Conservation (phyloP, 2,113 vertebrate species). For the Caracal caracal region DNA sequence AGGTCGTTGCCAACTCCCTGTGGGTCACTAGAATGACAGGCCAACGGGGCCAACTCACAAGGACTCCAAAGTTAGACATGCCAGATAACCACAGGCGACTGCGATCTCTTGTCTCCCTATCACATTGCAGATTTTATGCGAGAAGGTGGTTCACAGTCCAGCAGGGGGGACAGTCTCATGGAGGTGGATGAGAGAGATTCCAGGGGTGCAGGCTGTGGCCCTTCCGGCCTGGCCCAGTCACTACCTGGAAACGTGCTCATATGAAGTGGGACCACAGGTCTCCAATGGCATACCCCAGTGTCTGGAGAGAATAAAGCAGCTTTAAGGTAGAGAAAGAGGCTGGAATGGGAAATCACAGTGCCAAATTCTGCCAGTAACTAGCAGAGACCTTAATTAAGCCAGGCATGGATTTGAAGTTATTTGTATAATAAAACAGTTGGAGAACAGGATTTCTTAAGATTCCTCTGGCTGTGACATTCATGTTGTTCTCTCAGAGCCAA, state of each 20-base stretch:
- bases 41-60: background rate
- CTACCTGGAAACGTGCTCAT: background rate
- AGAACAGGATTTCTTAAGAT: background rate
- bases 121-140: background rate
- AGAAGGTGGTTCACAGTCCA: background rate
- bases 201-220: accelerated
- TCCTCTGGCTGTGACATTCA: background rate
- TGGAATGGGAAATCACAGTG: background rate
- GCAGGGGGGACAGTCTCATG: background rate
- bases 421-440: background rate
- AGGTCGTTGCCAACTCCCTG: background rate
- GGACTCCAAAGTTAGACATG: background rate
- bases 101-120: background rate
- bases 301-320: background rate
- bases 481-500: background rate
- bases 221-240: no score
- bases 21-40: background rate
- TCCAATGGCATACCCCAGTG: accelerated
- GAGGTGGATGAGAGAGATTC: background rate
- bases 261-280: no score
- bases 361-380: background rate
- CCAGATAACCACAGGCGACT: accelerated
- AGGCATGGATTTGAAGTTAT: background rate
- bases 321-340: background rate
- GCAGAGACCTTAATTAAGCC: background rate